phyloP scores from a whole-genome alignment of 2,113 vertebrate species.

The Prinia subflava region DNA sequence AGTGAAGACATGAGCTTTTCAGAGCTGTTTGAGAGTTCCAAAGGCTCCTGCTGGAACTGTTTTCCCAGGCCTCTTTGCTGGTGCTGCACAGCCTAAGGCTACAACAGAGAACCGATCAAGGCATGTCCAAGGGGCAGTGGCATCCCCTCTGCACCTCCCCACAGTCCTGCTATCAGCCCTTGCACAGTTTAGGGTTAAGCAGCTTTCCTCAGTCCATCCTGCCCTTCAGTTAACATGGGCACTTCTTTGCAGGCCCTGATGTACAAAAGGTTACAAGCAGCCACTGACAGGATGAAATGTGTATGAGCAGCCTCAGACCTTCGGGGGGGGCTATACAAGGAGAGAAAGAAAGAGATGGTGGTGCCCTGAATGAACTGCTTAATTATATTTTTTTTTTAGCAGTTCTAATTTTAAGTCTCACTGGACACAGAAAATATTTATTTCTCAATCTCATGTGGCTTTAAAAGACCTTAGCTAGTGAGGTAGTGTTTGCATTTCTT shows the following conservation, averaged over 20 bases:
- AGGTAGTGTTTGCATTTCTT: not conserved
- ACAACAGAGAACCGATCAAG: fast-evolving
- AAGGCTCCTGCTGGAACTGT: not conserved
- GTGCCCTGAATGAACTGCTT: not conserved
- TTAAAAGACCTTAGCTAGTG: not conserved
- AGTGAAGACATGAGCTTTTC: not conserved
- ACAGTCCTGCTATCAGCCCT: not conserved
- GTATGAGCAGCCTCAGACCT: not conserved
- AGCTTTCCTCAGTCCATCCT: not conserved
- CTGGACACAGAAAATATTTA: not conserved
- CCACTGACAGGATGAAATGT: not conserved
- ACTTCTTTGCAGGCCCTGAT: not conserved
- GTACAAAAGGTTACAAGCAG: not conserved
- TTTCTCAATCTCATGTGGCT: not conserved
- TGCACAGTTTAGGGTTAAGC: not conserved
- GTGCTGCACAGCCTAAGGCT: not conserved
- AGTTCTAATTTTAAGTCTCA: not conserved
- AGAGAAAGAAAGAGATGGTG: not conserved
- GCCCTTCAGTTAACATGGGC: not conserved
- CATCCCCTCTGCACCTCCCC: not conserved
- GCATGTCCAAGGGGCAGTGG: fast-evolving
- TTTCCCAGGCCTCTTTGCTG: fast-evolving
- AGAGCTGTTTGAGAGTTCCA: not conserved
- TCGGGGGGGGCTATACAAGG: not conserved
- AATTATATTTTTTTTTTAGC: not conserved